Percentiles rank a stretch among this genome's conserved stretches.
Conservation (phyloP, 1,140 invertebrate genomes). For the Elymnias hypermnestra region DNA sequence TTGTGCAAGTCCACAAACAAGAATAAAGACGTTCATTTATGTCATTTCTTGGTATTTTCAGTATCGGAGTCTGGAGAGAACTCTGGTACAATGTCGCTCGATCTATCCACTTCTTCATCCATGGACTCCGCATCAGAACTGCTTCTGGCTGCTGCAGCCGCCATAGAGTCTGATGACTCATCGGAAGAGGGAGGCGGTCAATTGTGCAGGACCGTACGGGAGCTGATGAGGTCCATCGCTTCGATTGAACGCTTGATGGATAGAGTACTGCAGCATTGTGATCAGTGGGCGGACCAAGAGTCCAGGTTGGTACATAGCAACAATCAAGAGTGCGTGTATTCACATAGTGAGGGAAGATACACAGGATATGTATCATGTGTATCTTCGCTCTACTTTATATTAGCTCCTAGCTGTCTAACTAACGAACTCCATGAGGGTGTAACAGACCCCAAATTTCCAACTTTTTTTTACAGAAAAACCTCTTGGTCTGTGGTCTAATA, state of each 20-base stretch:
- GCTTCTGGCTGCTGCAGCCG: conserved; percentile 39
- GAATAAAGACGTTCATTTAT: no score
- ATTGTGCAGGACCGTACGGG: conserved; percentile 46
- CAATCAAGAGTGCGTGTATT: no score
- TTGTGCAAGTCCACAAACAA: no score
- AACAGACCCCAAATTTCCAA: no score
- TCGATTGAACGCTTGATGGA: conserved; percentile 59
- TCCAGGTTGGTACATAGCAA: conserved; percentile 21
- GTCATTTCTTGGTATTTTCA: no score
- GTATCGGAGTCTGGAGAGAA: conserved; percentile 37
- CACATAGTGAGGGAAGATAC: no score
- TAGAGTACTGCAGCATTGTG: conserved; percentile 46
- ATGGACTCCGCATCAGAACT: conserved; percentile 50
- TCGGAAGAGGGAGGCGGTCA: conserved; percentile 33
- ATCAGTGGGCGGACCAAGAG: conserved; percentile 37
- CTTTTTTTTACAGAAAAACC: no score
- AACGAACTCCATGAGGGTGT: no score
- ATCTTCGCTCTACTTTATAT: no score
- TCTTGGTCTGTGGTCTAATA: no score
- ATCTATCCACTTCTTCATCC: conserved; percentile 39
- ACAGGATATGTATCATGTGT: neutral
- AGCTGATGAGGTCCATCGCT: conserved; percentile 54
- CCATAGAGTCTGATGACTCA: conserved; percentile 33
- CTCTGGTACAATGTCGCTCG: conserved; percentile 29
- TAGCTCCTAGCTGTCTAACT: no score